Percentiles rank a stretch among this genome's conserved stretches.
These are phyloP conservation scores for Darevskia mixta DNA, from an alignment of 2,797 vertebrate genomes.

Conservation along the genomic window DNA sequence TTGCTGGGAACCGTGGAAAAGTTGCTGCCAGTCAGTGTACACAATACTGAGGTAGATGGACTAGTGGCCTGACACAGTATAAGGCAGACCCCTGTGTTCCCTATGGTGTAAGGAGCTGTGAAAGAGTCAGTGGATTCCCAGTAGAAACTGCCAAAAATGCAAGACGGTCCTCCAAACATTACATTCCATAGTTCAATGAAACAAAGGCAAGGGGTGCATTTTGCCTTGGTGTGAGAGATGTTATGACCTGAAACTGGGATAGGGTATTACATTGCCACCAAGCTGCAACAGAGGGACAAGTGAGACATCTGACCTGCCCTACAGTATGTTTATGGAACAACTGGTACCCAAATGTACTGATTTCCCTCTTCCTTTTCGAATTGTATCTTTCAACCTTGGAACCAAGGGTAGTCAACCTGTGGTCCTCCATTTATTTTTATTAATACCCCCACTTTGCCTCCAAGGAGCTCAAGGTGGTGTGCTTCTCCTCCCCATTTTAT, in stretches of 20 bases:
- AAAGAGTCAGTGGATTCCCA: not conserved
- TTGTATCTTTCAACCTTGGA: not conserved
- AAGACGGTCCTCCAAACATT: not conserved
- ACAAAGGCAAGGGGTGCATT: not conserved
- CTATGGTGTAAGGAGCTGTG: not conserved
- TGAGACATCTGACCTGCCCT: not conserved
- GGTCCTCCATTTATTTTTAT: too few species aligned
- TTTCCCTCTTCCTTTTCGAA: not conserved
- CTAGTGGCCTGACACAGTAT: too few species aligned
- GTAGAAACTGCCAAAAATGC: not conserved
- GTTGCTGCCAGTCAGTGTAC: too few species aligned
- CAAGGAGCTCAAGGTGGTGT: too few species aligned
- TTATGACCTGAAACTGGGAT: not conserved
- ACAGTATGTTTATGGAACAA: not conserved
- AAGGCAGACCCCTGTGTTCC: not conserved
- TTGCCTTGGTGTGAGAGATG: not conserved
- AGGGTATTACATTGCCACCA: not conserved
- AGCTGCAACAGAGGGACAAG: not conserved
- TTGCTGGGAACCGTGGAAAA: too few species aligned
- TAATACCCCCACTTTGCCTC: too few species aligned
- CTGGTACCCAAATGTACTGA: not conserved
- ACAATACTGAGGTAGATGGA: too few species aligned
- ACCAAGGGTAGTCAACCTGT: too few species aligned
- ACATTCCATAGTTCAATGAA: not conserved
- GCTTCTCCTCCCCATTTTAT: too few species aligned